These are phyloP conservation scores for Haliclona indistincta DNA, from an alignment of 37 sponge, comb jelly and placozoan species.

Conservation along the genomic window DNA sequence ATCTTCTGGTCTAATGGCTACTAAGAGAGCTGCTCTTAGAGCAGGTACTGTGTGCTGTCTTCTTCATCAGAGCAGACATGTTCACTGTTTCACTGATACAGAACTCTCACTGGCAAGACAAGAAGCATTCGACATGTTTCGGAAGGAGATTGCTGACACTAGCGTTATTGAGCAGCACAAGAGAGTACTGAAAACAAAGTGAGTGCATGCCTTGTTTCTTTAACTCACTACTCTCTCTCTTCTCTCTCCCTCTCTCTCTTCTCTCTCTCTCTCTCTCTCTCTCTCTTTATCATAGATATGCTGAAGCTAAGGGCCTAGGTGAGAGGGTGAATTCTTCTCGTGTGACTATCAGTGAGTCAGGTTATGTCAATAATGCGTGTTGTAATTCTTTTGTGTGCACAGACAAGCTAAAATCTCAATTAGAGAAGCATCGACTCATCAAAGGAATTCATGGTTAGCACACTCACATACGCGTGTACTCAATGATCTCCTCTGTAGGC, in stretches of 20 bases:
- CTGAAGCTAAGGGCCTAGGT: constrained; percentile 92
- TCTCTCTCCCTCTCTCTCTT: not conserved
- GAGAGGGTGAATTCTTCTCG: constrained; percentile 80
- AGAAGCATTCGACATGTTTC: constrained; percentile 93
- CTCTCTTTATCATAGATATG: constrained; percentile 45
- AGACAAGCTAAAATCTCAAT: constrained; percentile 81
- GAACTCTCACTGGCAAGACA: constrained; percentile 86
- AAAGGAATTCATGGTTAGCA: constrained; percentile 50
- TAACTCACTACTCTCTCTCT: not conserved
- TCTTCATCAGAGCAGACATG: not conserved
- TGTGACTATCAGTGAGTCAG: constrained; percentile 81
- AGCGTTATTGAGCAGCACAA: constrained; percentile 80
- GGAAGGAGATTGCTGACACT: constrained; percentile 74
- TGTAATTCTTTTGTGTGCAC: not conserved
- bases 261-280: not conserved
- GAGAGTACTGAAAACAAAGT: constrained; percentile 74
- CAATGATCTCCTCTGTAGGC: constrained; percentile 6
- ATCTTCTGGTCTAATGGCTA: too few relatives aligned
- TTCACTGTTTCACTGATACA: not conserved
- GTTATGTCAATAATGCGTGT: not conserved
- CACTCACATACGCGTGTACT: not conserved
- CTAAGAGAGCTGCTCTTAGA: constrained; percentile 26
- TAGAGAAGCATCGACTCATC: constrained; percentile 64
- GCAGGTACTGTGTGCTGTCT: constrained; percentile 14
- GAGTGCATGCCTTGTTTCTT: constrained; percentile 6